A percentile compares a stretch with the other conserved stretches of the same genome.
phyloP scores from a whole-genome alignment of 2,113 vertebrate species.

The Agapornis roseicollis region DNA sequence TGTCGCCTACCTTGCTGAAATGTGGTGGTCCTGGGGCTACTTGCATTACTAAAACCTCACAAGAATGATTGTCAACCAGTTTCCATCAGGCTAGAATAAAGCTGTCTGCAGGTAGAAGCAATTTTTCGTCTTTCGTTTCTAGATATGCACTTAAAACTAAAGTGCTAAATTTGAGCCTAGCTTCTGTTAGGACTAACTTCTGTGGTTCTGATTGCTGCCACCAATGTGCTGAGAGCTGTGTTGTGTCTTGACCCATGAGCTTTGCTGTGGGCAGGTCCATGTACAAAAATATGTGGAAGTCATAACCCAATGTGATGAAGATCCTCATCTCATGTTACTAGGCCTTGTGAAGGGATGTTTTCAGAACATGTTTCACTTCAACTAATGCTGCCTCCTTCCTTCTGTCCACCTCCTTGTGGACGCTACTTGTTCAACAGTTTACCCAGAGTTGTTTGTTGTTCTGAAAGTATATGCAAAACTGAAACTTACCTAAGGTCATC shows the following conservation, averaged over 20 bases:
- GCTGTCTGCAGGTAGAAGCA: neutral
- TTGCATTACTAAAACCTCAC: neutral
- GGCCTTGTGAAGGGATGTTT: neutral
- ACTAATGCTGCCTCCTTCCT: neutral
- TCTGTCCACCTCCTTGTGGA: neutral
- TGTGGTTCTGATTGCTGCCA: neutral
- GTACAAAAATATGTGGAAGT: neutral
- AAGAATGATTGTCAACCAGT: neutral
- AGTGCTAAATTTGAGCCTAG: neutral
- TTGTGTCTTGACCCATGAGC: neutral
- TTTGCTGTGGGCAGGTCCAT: neutral
- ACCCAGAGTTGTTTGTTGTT: neutral
- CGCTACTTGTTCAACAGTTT: neutral
- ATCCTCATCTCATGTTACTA: neutral
- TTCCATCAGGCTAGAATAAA: neutral
- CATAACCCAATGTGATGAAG: neutral
- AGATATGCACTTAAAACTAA: neutral
- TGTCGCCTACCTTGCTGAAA: neutral
- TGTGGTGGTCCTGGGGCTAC: neutral
- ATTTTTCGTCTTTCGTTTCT: neutral
- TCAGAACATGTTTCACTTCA: neutral
- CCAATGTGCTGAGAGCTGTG: neutral
- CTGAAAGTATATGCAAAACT: neutral
- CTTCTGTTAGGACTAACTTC: neutral
- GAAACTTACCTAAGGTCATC: neutral